Conservation (phyloP, 2,888 invertebrate species). For the Drosophila monieri region DNA sequence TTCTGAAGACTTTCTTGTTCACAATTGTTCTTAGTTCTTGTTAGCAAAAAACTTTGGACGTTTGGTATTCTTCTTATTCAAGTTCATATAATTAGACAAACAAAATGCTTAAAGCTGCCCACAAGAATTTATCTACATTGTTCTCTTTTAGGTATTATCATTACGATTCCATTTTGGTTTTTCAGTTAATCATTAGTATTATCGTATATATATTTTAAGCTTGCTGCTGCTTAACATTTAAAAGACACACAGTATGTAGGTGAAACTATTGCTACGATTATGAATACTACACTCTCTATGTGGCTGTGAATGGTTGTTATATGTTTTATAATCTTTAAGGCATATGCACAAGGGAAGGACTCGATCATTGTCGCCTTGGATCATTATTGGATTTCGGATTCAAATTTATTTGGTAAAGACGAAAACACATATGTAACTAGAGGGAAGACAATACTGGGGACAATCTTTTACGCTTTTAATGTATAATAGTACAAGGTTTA, state of each 20-base stretch:
- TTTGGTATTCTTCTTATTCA: conserved; percentile 54
- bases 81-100: conserved; percentile 50
- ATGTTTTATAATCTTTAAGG: conserved; percentile 44
- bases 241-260: conserved; percentile 71
- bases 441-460: conserved; percentile 52
- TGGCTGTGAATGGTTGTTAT: conserved; percentile 4
- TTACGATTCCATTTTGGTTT: conserved; percentile 24
- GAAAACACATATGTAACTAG: conserved; percentile 18
- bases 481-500: conserved; percentile 44
- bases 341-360: conserved; percentile 68
- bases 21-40: conserved; percentile 71
- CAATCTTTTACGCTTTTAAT: conserved; percentile 34
- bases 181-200: conserved; percentile 23
- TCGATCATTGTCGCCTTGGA: conserved; percentile 44
- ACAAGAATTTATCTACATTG: conserved; percentile 63
- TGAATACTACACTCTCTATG: conserved; percentile 25
- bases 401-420: conserved; percentile 12
- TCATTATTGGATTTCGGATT: conserved; percentile 29
- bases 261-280: conserved; percentile 52
- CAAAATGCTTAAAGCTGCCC: conserved; percentile 73
- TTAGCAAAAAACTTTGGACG: conserved; percentile 70
- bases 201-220: conserved; percentile 25
- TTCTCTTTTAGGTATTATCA: conserved; percentile 15
- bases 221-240: conserved; percentile 58
- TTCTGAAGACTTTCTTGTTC: conserved; percentile 70